These are phyloP conservation scores for Paramormyrops hopkinsi DNA, from an alignment of 2,797 vertebrate genomes.

Conservation along the genomic window DNA sequence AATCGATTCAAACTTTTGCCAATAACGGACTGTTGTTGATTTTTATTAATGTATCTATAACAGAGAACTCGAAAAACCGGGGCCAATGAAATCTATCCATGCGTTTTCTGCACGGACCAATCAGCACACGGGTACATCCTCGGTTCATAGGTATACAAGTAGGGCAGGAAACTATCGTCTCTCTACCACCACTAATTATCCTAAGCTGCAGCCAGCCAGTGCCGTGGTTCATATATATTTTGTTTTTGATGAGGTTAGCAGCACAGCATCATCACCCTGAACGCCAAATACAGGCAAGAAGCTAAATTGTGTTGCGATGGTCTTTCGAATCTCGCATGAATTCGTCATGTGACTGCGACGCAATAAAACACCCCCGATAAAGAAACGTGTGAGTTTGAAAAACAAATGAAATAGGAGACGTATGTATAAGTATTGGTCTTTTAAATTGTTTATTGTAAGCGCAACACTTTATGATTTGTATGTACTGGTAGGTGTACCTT, in stretches of 20 bases:
- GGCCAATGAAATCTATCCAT: neutral
- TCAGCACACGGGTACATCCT: neutral
- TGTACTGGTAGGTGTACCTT: neutral
- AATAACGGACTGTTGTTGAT: neutral
- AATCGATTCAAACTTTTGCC: neutral
- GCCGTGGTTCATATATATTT: neutral
- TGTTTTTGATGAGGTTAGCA: neutral
- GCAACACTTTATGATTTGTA: neutral
- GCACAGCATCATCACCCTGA: neutral
- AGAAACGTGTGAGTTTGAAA: neutral
- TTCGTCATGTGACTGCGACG: conserved; percentile 1
- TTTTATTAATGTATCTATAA: neutral
- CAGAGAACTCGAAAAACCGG: neutral
- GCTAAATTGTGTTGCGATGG: neutral
- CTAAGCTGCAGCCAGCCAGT: neutral
- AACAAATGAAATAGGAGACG: neutral
- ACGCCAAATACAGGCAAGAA: neutral
- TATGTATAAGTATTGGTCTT: neutral
- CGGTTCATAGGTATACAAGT: neutral
- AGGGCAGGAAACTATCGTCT: neutral
- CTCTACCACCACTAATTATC: neutral
- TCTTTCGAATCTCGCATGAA: neutral
- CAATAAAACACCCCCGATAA: neutral
- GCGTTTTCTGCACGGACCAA: neutral
- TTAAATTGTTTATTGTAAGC: neutral